Base-by-base conservation (phyloP, 2,113 vertebrate species). In the Colaptes auratus region DNA sequence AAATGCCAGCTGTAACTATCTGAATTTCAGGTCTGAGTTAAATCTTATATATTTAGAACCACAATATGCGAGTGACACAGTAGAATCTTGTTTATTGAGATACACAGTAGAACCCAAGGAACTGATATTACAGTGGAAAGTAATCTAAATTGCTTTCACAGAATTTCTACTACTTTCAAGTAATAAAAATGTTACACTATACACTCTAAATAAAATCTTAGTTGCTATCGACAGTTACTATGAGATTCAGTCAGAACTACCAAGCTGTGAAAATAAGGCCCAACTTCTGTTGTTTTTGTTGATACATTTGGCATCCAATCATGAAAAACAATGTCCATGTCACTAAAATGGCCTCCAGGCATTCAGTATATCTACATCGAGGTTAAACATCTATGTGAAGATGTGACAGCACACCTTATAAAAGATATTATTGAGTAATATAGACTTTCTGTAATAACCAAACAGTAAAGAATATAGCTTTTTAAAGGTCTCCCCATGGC, bases 361-460 rank as follows among this genome's bases (percentile, higher is more conserved):
- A 97, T 97, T 96, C 97, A 94, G 96, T 97, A 95, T 97, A 97
- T 98, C 97, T 98, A 98, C 97, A 98, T 94, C 93, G 97, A 97
- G 97, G 98, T 98, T 98, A 98, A 98, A 98, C 97, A 98, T 98
- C 97, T 97, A 95, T 98, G 98, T 97, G 97, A 98, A 98, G 98
- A 97, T 97, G 97, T 98, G 98, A 98, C 98, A 98, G 97, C 97
- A 97, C 97, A 97, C 97, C 97, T 98, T 98, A 98, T 98, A 98
- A 98, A 98, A 98, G 97, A 96, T 98, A 98, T 98, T 98, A 98
- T 98, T 98, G 97, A 98, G 98, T 98, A 98, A 98, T 98, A 98
- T 97, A 98, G 98, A 98, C 98, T 98, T 98, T 97, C 98, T 98
- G 97, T 98, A 98, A 98, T 98, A 98, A 98, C 98, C 97, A 98